Base-by-base conservation (phyloP, 2,113 vertebrate species). In the Bubo blakistoni region DNA sequence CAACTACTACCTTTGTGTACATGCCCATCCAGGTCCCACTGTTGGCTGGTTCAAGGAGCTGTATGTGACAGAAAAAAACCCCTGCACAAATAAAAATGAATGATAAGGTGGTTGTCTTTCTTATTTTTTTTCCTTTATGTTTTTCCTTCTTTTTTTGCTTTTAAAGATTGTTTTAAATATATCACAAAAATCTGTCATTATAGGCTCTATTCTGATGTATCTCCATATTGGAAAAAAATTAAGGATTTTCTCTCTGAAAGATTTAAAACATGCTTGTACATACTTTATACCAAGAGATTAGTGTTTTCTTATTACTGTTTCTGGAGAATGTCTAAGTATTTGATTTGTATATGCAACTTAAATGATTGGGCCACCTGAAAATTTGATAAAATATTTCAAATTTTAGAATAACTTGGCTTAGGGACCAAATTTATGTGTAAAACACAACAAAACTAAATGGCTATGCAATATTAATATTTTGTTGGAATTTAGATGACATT, bases 31-130 rank as follows among this genome's bases (percentile, higher is more conserved):
- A 12, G 2, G 24, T 27, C 26, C 18, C 22, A 14, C 15, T 42
- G 19, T 25, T 70, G 54, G 30, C 63, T 92, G 44, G 36, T 74
- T 81, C 38, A 51, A 30, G 51, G n/a, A 84, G 14, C 27, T 76
- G 1, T 26, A 13, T 17, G 27, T 51, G 38, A 32, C 34, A 78
- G 36, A 49, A 25, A 80, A n/a, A 8, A 44, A 46, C 0, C 0
- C 26, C 15, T 42, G 24, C 44, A 61, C 52, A 85, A 85, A 30
- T n/a, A 14, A 72, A 46, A 93, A 32, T 63, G 2, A 78, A 3
- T 70, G 66, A 49, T 62, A 54, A 22, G 2, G 17, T 87, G 20
- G 2, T 13, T 46, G 18, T 15, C 4, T 17, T 32, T n/a, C 69
- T 32, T 20, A 5, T 6, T 29, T n/a, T 18, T 42, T 11, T 13